Evolutionary conservation across 2,888 invertebrate genomes (phyloP), one percentile per base, ranked within the genome.

Genomic region (Empis stercorea): DNA sequence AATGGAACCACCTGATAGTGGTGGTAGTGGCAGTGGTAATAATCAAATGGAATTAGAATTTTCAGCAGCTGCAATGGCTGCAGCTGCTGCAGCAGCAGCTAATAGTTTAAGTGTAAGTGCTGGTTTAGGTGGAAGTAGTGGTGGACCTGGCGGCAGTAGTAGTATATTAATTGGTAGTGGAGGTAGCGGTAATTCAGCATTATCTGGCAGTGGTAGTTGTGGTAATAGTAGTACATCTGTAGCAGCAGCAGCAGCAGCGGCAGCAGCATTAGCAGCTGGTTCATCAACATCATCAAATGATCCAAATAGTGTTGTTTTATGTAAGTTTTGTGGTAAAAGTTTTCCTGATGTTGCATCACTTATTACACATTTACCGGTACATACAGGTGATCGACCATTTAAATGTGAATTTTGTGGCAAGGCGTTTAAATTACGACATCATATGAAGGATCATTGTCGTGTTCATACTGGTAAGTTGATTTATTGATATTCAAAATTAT

Each of bases 341-440:
- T 91, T 89, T 73, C 87, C 89, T 55, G 89, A 89, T 71, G 88
- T 89, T 55, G 83, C 87, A 56, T 85, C 87, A 55, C 76, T 91
- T 60, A 88, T 89, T 67, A 80, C 85, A 56, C 89, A 89, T 70
- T 75, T 89, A 64, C 88, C 88, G 51, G 87, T 85, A 55, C 91
- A 91, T 70, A 89, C 89, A 49, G 89, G 89, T 56, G 89, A 91
- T 65, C 75, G 89, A 63, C 89, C 89, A 50, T 91, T 89, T 72
- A 89, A 88, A 73, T 91, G 89, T 75, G 89, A 91, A 71, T 91
- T 88, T 73, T 91, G 91, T 72, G 89, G 89, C 55, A 91, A 91
- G 73, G 89, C 89, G 59, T 91, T 91, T 76, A 91, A 91, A 69
- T 73, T 91, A 63, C 78, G 89, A 53, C 89, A 91, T 69, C 89